phyloP scores from a whole-genome alignment of 2,113 vertebrate species.

The Gracilinanus agilis region DNA sequence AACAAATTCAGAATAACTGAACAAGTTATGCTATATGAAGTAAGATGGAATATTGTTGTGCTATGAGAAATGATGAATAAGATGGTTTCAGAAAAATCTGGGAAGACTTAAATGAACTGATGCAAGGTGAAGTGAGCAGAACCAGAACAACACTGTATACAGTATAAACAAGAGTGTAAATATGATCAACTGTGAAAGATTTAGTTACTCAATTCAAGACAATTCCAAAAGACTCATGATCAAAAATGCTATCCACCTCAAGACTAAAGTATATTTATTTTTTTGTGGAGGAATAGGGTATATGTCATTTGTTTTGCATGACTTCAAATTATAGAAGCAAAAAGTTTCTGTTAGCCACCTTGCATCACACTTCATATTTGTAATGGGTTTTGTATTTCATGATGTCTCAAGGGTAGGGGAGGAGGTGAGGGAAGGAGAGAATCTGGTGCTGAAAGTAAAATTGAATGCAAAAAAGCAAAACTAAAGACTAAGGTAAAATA shows the following conservation, averaged over 20 bases:
- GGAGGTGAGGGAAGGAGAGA: background rate
- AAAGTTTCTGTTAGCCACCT: no score
- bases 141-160: background rate
- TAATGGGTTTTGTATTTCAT: background rate
- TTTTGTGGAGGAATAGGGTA: background rate
- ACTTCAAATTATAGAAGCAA: no score
- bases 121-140: background rate
- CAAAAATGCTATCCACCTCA: background rate
- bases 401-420: background rate
- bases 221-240: background rate
- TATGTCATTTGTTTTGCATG: no score
- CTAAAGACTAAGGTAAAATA: background rate
- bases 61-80: background rate
- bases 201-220: background rate
- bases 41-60: background rate
- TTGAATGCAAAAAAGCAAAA: background rate
- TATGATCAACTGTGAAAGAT: background rate
- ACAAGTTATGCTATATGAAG: background rate
- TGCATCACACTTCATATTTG: background rate
- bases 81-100: background rate
- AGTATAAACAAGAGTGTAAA: background rate
- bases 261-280: background rate
- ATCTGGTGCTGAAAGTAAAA: background rate
- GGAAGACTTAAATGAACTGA: background rate
- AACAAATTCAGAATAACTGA: background rate